A percentile compares a stretch with the other conserved stretches of the same genome.
phyloP scores from a whole-genome alignment of 2,888 invertebrate genomes.

The Mythimna ferrago region DNA sequence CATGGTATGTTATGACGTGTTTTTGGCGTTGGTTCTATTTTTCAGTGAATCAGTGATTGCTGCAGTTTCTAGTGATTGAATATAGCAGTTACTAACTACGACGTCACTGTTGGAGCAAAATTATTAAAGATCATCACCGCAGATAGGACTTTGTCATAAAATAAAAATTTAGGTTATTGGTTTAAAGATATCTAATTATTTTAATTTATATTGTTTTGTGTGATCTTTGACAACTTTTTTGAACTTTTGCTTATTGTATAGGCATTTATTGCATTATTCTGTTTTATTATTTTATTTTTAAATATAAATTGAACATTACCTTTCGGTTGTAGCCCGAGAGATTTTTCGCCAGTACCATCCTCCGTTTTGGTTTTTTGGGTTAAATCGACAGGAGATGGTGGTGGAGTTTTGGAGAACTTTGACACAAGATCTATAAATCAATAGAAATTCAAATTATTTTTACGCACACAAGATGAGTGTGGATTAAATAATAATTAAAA shows the following conservation, averaged over 20 bases:
- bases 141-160: neutral
- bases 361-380: constrained; percentile 87
- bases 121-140: constrained; percentile 29
- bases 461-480: neutral
- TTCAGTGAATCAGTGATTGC: constrained; percentile 28
- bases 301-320: constrained; percentile 71
- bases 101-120: constrained; percentile 5
- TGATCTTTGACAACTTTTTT: constrained; percentile 37
- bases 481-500: neutral
- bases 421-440: constrained; percentile 90
- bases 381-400: constrained; percentile 93
- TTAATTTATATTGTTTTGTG: neutral
- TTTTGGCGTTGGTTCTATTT: constrained; percentile 16
- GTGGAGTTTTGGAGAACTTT: constrained; percentile 93
- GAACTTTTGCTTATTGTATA: neutral
- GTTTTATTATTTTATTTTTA: neutral
- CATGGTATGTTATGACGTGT: constrained; percentile 43
- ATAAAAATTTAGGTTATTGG: neutral
- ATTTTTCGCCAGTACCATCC: constrained; percentile 80
- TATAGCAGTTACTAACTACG: constrained; percentile 36
- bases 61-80: constrained; percentile 23
- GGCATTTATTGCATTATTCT: neutral
- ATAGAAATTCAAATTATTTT: neutral
- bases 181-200: neutral
- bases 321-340: constrained; percentile 86